phyloP scores from a whole-genome alignment of 2,113 vertebrate species.

The Oryzias celebensis region DNA sequence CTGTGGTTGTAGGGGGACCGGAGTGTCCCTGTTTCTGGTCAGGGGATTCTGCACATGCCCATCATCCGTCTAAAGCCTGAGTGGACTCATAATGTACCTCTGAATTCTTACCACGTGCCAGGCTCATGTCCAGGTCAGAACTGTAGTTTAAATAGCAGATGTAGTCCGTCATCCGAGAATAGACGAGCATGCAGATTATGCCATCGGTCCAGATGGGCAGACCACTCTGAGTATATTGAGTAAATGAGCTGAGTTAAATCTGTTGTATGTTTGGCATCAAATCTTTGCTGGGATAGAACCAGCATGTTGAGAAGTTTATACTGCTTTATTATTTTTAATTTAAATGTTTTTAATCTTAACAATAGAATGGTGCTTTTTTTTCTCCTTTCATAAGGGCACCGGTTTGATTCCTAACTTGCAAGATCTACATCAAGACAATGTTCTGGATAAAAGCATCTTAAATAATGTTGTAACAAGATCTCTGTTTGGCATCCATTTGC shows the following conservation, averaged over 20 bases:
- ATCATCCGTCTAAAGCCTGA: conserved; percentile 29
- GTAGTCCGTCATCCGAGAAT: conserved; percentile 32
- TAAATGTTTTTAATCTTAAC: too few species aligned
- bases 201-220: conserved; percentile 56
- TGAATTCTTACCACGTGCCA: conserved; percentile 28
- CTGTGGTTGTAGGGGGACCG: conserved; percentile 2
- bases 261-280: conserved; percentile 22
- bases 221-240: conserved; percentile 38
- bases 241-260: conserved; percentile 29
- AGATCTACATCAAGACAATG: background rate
- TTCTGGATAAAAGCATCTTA: background rate
- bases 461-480: background rate
- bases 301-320: too few species aligned
- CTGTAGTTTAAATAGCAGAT: conserved; percentile 49
- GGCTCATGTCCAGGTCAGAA: conserved; percentile 37
- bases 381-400: too few species aligned
- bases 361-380: too few species aligned
- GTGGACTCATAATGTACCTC: conserved; percentile 12
- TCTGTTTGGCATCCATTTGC: conserved; percentile 4
- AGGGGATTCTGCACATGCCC: conserved; percentile 17
- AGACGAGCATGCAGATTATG: conserved; percentile 54
- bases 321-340: too few species aligned
- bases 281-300: background rate
- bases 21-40: conserved; percentile 23
- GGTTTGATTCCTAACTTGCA: background rate